phyloP scores from a whole-genome alignment of 2,797 vertebrate genomes.

The Cyprinella venusta region DNA sequence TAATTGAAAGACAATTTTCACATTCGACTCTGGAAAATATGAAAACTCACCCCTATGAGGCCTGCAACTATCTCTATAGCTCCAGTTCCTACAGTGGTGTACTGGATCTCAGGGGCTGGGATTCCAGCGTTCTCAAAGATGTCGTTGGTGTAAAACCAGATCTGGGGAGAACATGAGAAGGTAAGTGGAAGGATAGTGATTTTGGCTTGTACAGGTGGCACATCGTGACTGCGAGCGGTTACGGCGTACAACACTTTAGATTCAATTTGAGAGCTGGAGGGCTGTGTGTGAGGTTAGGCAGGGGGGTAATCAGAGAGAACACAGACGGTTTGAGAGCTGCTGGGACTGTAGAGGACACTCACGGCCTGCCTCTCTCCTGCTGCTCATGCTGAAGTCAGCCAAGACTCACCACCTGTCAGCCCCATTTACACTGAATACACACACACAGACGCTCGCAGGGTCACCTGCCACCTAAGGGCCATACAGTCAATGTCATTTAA shows the following conservation, averaged over 20 bases:
- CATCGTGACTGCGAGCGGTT: conserved; percentile 49
- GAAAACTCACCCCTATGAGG: conserved; percentile 82
- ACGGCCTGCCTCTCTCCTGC: conserved; percentile 61
- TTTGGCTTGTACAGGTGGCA: conserved; percentile 63
- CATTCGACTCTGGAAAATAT: background rate
- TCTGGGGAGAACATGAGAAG: conserved; percentile 71
- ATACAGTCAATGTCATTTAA: conserved; percentile 49
- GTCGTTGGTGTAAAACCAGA: conserved; percentile 94
- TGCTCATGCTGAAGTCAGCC: conserved; percentile 62
- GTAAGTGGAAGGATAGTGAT: conserved; percentile 39
- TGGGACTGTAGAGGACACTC: conserved; percentile 62
- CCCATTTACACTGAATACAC: conserved; percentile 56
- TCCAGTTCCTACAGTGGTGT: conserved; percentile 87
- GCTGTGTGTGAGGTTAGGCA: conserved; percentile 63
- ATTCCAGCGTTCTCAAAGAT: conserved; percentile 89
- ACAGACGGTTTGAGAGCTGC: conserved; percentile 68
- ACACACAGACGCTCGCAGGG: conserved; percentile 35
- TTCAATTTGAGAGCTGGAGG: conserved; percentile 66
- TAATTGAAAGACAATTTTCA: background rate
- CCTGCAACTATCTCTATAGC: conserved; percentile 86
- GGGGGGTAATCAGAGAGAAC: conserved; percentile 64
- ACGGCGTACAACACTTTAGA: conserved; percentile 64
- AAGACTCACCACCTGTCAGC: conserved; percentile 68
- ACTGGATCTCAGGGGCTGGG: conserved; percentile 82
- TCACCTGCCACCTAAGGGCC: conserved; percentile 46